Base-by-base conservation (phyloP, 2,113 vertebrate genomes). In the Chrysochloris asiatica region DNA sequence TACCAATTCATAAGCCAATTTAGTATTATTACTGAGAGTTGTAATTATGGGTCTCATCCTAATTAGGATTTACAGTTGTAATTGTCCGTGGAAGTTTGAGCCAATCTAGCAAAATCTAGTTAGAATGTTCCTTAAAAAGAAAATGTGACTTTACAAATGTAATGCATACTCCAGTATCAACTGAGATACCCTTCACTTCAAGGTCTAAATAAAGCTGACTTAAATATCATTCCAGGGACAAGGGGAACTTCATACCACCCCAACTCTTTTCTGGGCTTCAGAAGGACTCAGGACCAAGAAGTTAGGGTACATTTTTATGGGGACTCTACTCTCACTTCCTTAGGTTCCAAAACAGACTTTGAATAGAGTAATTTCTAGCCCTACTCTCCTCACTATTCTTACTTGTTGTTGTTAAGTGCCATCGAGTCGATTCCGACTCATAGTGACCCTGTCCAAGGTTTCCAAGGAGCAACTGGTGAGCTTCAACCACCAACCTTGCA, bases 31-130 rank as follows among this genome's bases (percentile, higher is more conserved):
- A 67, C 33, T 85, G 50, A 83, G 72, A 59, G 50, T 41, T 52
- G 16, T 41, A 72, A 87, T 82, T 78, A 73, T 54, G 36, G 28
- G 41, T 28, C 28, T 85, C 78, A 61, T 17, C 8, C 22, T 82
- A 78, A 90, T 59, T 83, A 13, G 14, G 22, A 26, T 38, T 80
- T 75, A 38, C 69, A 59, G 61, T 85, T 90, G 79, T 88, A 85
- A 84, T 92, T 75, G 48, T 73, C 13, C 41, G 5, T 90, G 43
- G 54, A 76, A 71, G 69, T 91, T 83, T 45, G 48, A 83, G 86
- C 28, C 6, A 83, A 71, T 26, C 48, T 88, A 33, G 43, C 2
- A 79, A 82, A 72, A 75, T 73, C 19, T 28, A 79, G 45, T 11
- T 50, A 54, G 41, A 89, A 8, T 41, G 3, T 43, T 54, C 33